Conservation (phyloP, 2,888 invertebrate genomes). For the Diplazon laetatorius region DNA sequence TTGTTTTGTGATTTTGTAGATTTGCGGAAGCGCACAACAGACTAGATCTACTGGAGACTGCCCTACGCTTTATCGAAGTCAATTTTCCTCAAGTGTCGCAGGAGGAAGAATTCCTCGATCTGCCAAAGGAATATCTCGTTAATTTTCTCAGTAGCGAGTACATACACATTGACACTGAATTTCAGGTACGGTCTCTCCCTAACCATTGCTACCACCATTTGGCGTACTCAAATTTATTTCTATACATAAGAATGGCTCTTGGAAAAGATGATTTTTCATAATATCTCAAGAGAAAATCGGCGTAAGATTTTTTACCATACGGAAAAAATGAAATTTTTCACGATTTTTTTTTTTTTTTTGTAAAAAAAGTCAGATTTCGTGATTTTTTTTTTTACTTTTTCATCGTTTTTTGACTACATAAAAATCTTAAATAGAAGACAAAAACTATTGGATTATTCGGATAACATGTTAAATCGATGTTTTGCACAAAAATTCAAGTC, state of each 20-base stretch:
- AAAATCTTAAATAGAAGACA: background rate
- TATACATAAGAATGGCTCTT: no score
- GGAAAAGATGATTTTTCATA: no score
- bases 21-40: slow-evolving; percentile 96
- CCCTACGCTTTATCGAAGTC: slow-evolving; percentile 91
- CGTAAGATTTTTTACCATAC: no score
- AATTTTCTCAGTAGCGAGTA: slow-evolving; percentile 93
- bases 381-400: background rate
- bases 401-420: background rate
- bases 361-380: background rate
- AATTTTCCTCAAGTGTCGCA: slow-evolving; percentile 92
- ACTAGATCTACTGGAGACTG: slow-evolving; percentile 89
- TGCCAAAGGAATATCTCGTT: slow-evolving; percentile 90
- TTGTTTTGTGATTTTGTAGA: slow-evolving; percentile 81
- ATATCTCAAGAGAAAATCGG: no score
- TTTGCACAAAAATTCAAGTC: no score
- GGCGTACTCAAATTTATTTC: no score
- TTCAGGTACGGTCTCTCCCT: no score
- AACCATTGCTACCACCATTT: no score
- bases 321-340: no score
- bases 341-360: background rate
- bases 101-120: slow-evolving; percentile 93
- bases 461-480: no score
- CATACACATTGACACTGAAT: slow-evolving; percentile 93
- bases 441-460: no score